A percentile compares a stretch with the other conserved stretches of the same genome.
Evolutionary conservation across 2,113 vertebrate species (phyloP).

Genomic region (Sterrhoptilus dennistouni): DNA sequence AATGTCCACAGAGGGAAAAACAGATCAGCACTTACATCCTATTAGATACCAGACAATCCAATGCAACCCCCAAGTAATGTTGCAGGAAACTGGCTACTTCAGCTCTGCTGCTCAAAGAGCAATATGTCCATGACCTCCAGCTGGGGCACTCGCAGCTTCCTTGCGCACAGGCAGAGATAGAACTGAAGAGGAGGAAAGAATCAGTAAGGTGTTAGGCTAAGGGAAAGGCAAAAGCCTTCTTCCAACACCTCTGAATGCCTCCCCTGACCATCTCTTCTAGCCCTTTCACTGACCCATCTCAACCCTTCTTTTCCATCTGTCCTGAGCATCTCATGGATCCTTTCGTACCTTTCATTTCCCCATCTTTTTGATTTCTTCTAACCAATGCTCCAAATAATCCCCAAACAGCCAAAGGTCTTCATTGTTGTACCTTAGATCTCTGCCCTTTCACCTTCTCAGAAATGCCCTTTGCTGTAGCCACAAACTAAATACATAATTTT

Average conservation of each 20-base stretch:
- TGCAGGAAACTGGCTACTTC: not conserved
- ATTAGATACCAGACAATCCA: not conserved
- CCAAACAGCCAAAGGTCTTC: not conserved
- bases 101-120: not conserved
- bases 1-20: not conserved
- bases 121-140: rapidly evolving
- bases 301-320: not conserved
- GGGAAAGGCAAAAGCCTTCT: not conserved
- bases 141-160: not conserved
- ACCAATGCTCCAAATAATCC: not conserved
- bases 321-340: not conserved
- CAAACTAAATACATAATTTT: not conserved
- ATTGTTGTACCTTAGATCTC: not conserved
- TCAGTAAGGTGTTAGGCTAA: not conserved
- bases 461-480: not conserved
- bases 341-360: not conserved
- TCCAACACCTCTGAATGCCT: not conserved
- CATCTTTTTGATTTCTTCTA: not conserved
- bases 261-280: not conserved
- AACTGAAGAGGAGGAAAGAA: not conserved
- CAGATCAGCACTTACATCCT: not conserved
- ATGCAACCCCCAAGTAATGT: not conserved
- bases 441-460: not conserved
- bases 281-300: not conserved
- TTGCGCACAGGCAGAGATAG: not conserved